phyloP scores from a whole-genome alignment of 2,888 invertebrate genomes.

The Arge pagana region DNA sequence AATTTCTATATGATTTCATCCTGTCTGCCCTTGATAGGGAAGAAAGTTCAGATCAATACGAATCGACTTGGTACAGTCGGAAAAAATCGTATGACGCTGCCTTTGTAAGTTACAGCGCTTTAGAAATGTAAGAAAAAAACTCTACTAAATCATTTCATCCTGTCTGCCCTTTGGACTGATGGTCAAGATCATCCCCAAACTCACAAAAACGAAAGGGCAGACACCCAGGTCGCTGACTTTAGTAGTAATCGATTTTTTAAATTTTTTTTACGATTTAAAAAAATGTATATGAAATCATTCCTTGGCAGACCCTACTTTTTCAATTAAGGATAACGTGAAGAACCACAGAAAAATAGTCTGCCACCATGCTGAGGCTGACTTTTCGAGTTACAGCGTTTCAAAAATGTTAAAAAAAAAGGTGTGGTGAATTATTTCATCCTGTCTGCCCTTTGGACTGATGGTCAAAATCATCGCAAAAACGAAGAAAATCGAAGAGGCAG shows the following conservation, averaged over 20 bases:
- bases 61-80: too few species aligned
- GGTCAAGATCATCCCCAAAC: not conserved
- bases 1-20: too few species aligned
- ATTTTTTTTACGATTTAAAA: slow-evolving; percentile 1
- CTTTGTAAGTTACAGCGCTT: too few species aligned
- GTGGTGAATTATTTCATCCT: not conserved
- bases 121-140: too few species aligned
- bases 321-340: slow-evolving; percentile 1
- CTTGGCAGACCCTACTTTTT: slow-evolving; percentile 4
- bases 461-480: slow-evolving; percentile 2
- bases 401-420: slow-evolving; percentile 1
- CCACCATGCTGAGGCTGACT: not conserved
- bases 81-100: too few species aligned
- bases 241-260: not conserved
- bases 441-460: slow-evolving; percentile 6
- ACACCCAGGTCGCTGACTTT: not conserved
- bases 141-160: slow-evolving; percentile 7
- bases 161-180: slow-evolving; percentile 3
- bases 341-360: slow-evolving; percentile 5
- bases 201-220: not conserved
- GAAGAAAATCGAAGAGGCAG: slow-evolving; percentile 2
- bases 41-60: too few species aligned
- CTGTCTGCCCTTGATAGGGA: too few species aligned
- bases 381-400: not conserved
- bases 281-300: not conserved